phyloP scores from a whole-genome alignment of 2,888 invertebrate genomes.

The Cephus spinipes region DNA sequence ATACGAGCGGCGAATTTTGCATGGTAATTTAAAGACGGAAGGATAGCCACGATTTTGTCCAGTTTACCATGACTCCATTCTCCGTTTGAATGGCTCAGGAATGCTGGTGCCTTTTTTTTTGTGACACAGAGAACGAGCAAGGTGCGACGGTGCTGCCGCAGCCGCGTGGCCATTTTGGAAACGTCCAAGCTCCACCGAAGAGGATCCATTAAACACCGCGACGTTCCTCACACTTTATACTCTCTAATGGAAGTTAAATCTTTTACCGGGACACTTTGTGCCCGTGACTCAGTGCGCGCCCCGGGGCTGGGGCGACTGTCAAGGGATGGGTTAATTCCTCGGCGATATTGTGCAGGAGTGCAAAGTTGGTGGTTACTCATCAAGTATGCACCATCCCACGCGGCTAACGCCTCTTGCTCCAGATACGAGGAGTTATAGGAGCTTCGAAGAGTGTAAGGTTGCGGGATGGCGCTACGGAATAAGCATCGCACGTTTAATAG shows the following conservation, averaged over 20 bases:
- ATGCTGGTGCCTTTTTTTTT: neutral
- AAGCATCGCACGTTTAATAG: neutral
- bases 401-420: neutral
- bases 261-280: slow-evolving; percentile 29
- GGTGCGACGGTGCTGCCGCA: neutral
- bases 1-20: neutral
- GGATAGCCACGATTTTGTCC: neutral
- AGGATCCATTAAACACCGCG: neutral
- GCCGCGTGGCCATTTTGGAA: neutral
- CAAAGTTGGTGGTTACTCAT: slow-evolving; percentile 39
- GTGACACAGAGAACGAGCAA: neutral
- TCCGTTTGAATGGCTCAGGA: neutral
- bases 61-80: neutral
- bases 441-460: neutral
- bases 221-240: neutral
- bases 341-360: slow-evolving; percentile 35
- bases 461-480: neutral
- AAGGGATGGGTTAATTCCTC: slow-evolving; percentile 29
- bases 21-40: neutral
- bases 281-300: neutral
- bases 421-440: slow-evolving; percentile 12
- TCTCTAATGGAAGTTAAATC: slow-evolving; percentile 37
- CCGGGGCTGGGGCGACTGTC: neutral
- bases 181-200: neutral
- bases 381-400: slow-evolving; percentile 30